Percentiles rank a stretch among this genome's conserved stretches.
Evolutionary conservation across 2,888 invertebrate species (phyloP).

Genomic region (Dolichopus griseipennis): DNA sequence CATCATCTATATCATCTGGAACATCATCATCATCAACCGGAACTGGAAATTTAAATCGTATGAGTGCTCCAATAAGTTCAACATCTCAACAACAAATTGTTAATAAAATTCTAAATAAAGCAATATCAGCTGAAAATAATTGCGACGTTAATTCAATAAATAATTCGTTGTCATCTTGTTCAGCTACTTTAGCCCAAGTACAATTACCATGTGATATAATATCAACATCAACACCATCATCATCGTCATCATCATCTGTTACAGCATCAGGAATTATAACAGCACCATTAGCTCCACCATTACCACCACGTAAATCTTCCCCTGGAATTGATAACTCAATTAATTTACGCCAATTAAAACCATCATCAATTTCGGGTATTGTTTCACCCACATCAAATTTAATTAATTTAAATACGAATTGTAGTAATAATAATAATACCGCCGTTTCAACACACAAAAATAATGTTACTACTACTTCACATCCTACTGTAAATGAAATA

Average conservation of each 20-base stretch:
- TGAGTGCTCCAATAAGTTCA: slow-evolving; percentile 37
- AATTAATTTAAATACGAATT: slow-evolving; percentile 19
- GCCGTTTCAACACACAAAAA: background rate
- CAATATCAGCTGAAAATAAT: slow-evolving; percentile 29
- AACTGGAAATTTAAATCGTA: slow-evolving; percentile 31
- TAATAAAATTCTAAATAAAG: slow-evolving; percentile 24
- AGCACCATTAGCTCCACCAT: slow-evolving; percentile 43
- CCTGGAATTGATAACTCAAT: slow-evolving; percentile 35
- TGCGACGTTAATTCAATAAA: slow-evolving; percentile 22
- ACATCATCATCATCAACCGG: slow-evolving; percentile 20
- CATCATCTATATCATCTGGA: slow-evolving; percentile 19
- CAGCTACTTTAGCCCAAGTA: slow-evolving; percentile 17
- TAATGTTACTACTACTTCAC: slow-evolving; percentile 27
- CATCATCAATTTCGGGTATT: slow-evolving; percentile 23
- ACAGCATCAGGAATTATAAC: background rate
- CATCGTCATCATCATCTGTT: background rate
- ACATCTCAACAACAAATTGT: slow-evolving; percentile 19
- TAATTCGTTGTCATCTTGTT: slow-evolving; percentile 33
- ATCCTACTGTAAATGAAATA: slow-evolving; percentile 19
- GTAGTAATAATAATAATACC: slow-evolving; percentile 19
- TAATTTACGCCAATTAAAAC: slow-evolving; percentile 25
- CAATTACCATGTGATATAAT: slow-evolving; percentile 1
- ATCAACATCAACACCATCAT: background rate
- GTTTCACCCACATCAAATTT: slow-evolving; percentile 1
- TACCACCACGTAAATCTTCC: slow-evolving; percentile 52